These are phyloP conservation scores for Coturnix japonica DNA, from an alignment of 2,113 vertebrate genomes.

Conservation along the genomic window DNA sequence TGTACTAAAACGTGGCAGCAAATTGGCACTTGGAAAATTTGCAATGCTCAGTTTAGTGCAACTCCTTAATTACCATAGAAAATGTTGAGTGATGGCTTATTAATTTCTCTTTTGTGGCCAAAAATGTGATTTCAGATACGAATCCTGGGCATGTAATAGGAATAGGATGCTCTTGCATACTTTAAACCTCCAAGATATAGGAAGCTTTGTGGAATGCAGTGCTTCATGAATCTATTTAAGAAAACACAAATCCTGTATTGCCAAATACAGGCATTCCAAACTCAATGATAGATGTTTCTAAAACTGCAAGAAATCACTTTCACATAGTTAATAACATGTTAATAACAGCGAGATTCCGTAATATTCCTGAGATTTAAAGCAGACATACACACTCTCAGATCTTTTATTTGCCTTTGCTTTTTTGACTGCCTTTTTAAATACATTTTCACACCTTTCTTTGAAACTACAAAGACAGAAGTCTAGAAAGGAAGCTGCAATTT, in stretches of 20 bases:
- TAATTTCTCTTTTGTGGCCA: constrained; percentile 41
- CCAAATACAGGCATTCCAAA: not conserved
- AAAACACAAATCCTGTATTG: not conserved
- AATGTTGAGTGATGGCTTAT: constrained; percentile 26
- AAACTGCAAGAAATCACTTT: not conserved
- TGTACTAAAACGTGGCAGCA: constrained; percentile 5
- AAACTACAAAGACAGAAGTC: not conserved
- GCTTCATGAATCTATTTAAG: not conserved
- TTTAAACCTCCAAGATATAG: not conserved
- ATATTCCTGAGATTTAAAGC: not conserved
- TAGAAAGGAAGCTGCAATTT: not conserved
- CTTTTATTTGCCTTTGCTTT: not conserved
- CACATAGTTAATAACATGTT: not conserved
- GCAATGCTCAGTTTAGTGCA: constrained; percentile 4
- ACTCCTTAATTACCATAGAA: constrained; percentile 18
- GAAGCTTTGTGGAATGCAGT: not conserved
- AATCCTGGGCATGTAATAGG: constrained; percentile 25
- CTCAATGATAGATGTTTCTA: not conserved
- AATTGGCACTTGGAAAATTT: not conserved
- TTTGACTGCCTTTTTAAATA: not conserved
- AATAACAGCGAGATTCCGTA: not conserved
- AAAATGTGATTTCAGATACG: constrained; percentile 16
- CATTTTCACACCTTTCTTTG: not conserved
- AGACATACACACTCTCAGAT: not conserved
- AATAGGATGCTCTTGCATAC: constrained; percentile 14